Conservation (phyloP, 1,140 invertebrate genomes). For the Drosophila lacteicornis region DNA sequence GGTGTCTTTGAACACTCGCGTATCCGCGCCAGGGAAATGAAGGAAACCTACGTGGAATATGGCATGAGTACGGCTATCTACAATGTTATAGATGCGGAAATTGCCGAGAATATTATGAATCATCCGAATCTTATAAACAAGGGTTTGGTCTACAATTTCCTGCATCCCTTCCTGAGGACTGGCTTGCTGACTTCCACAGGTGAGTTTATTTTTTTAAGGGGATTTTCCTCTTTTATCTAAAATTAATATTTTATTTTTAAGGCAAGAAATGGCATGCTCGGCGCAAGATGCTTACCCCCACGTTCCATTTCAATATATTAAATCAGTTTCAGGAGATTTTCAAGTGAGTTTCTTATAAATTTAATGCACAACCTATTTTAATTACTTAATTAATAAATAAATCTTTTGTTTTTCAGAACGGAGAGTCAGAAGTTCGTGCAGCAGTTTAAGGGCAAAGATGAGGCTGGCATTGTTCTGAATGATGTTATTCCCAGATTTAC, state of each 20-base stretch:
- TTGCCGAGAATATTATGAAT: slow-evolving; percentile 59
- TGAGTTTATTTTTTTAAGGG: background rate
- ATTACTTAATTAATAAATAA: too few species aligned
- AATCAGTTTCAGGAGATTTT: slow-evolving; percentile 91
- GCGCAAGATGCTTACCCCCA: slow-evolving; percentile 93
- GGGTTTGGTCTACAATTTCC: slow-evolving; percentile 84
- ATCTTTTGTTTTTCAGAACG: slow-evolving; percentile 47
- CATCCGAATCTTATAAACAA: slow-evolving; percentile 67
- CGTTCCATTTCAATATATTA: slow-evolving; percentile 96
- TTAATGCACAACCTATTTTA: rapidly evolving
- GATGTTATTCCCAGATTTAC: slow-evolving; percentile 88
- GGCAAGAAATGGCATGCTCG: slow-evolving; percentile 90
- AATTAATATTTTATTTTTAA: background rate
- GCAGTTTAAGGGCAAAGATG: slow-evolving; percentile 39
- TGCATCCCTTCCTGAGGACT: slow-evolving; percentile 88
- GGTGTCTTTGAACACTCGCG: slow-evolving; percentile 42
- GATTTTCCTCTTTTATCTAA: background rate
- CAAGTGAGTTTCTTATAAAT: slow-evolving; percentile 85
- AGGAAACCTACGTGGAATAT: slow-evolving; percentile 63
- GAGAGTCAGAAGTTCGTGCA: slow-evolving; percentile 83
- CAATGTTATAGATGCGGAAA: slow-evolving; percentile 66
- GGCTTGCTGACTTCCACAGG: slow-evolving; percentile 89
- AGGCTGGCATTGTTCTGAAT: slow-evolving; percentile 46
- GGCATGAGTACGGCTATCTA: slow-evolving; percentile 46
- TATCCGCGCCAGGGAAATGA: slow-evolving; percentile 21